phyloP scores from a whole-genome alignment of 2,888 invertebrate species.

The Odiellus spinosus region DNA sequence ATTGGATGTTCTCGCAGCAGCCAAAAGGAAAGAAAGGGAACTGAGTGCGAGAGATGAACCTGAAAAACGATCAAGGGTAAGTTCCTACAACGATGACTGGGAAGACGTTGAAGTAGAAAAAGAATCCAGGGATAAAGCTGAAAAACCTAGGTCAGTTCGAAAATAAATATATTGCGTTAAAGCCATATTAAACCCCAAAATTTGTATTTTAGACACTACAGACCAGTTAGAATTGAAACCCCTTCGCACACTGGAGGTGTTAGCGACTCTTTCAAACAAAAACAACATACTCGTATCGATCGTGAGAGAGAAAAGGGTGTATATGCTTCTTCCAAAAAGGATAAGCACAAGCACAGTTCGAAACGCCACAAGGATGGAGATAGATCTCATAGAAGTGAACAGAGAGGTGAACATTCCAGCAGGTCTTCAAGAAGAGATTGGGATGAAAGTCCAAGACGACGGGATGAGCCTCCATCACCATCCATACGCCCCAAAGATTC shows the following conservation, averaged over 20 bases:
- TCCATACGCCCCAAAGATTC: constrained; percentile 45
- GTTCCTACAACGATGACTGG: constrained; percentile 6
- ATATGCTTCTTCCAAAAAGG: constrained; percentile 44
- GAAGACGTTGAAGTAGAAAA: constrained; percentile 8
- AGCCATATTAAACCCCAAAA: background rate
- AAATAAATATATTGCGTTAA: background rate
- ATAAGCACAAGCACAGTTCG: constrained; percentile 28
- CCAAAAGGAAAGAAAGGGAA: constrained; percentile 9
- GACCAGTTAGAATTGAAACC: constrained; percentile 66
- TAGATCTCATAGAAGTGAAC: constrained; percentile 10
- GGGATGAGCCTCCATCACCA: constrained; percentile 75
- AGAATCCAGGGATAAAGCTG: background rate
- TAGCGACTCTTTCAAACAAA: constrained; percentile 55
- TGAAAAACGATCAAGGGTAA: background rate
- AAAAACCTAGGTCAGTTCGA: background rate
- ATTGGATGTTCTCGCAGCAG: constrained; percentile 56
- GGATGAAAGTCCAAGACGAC: constrained; percentile 38
- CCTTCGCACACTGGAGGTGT: constrained; percentile 89
- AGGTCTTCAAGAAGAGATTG: constrained; percentile 7
- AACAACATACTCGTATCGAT: constrained; percentile 45
- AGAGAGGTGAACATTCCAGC: constrained; percentile 17
- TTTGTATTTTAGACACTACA: constrained; percentile 40
- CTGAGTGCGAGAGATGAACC: constrained; percentile 25
- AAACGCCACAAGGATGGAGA: constrained; percentile 18
- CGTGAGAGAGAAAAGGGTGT: constrained; percentile 49